phyloP scores from a whole-genome alignment of 2,888 invertebrate species.

The Carterocephalus palaemon region DNA sequence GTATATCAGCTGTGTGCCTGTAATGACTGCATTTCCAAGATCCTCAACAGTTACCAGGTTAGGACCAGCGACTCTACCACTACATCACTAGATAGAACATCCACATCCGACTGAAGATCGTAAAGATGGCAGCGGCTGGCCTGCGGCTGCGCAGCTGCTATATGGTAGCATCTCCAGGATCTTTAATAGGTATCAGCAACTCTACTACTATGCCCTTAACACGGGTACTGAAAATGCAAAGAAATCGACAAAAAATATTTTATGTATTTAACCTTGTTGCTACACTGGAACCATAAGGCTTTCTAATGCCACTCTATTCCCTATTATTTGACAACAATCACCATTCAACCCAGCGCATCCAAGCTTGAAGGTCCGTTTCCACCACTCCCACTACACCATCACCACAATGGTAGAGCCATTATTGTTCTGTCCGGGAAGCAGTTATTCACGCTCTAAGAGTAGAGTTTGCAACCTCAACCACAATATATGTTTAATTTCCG shows the following conservation, averaged over 20 bases:
- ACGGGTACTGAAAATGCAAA: no score
- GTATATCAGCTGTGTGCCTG: slow-evolving; percentile 96
- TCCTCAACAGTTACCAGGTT: slow-evolving; percentile 94
- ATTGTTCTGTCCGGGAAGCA: slow-evolving; percentile 72
- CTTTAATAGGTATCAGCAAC: slow-evolving; percentile 85
- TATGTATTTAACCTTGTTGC: no score
- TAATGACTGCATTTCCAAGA: slow-evolving; percentile 98
- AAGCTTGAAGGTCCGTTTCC: slow-evolving; percentile 74
- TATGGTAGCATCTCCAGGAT: slow-evolving; percentile 99
- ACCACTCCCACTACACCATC: slow-evolving; percentile 44
- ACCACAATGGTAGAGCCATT: slow-evolving; percentile 51
- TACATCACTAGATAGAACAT: no score
- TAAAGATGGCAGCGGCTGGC: slow-evolving; percentile 97
- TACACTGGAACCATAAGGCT: no score
- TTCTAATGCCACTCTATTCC: no score
- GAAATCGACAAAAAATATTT: no score
- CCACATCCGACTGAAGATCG: slow-evolving; percentile 96
- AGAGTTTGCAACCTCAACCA: slow-evolving; percentile 48
- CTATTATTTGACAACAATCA: slow-evolving; percentile 48
- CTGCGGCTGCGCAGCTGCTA: slow-evolving; percentile 96
- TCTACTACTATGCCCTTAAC: no score
- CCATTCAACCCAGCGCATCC: slow-evolving; percentile 65
- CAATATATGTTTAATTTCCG: slow-evolving; percentile 26
- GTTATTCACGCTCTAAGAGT: slow-evolving; percentile 62
- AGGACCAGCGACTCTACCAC: slow-evolving; percentile 37